These are phyloP conservation scores for Pogoniulus pusillus DNA, from an alignment of 2,797 vertebrate species.

Conservation along the genomic window DNA sequence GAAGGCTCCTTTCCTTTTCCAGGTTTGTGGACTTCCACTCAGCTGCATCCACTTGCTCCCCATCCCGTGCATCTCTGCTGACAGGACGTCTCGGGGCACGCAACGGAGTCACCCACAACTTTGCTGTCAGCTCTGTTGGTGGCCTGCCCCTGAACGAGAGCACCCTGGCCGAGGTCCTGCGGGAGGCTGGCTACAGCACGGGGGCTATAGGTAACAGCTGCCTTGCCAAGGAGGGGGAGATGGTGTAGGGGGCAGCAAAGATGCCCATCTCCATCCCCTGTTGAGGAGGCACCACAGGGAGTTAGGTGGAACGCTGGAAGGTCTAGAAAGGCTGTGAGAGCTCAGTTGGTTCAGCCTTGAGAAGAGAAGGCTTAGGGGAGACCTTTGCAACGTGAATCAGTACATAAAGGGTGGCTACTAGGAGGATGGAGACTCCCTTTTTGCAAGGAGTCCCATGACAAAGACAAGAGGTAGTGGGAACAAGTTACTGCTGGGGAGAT, in stretches of 20 bases:
- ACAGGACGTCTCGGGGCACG: conserved; percentile 91
- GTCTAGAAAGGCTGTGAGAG: too few relatives aligned
- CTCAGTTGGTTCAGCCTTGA: too few relatives aligned
- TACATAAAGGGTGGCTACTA: too few relatives aligned
- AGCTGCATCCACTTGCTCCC: conserved; percentile 93
- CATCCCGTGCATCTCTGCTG: conserved; percentile 91
- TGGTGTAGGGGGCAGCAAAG: accelerated
- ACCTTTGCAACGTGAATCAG: too few relatives aligned
- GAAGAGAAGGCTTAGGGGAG: too few relatives aligned
- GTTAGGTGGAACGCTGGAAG: neutral
- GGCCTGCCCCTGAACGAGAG: conserved; percentile 93
- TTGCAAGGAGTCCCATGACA: too few relatives aligned
- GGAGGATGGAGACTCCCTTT: too few relatives aligned
- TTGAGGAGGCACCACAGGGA: accelerated
- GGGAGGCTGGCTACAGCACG: conserved; percentile 85
- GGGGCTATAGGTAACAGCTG: conserved; percentile 82
- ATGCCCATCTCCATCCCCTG: accelerated
- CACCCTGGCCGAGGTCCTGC: conserved; percentile 87
- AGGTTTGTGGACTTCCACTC: conserved; percentile 96
- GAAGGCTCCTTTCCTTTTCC: neutral
- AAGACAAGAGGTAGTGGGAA: too few relatives aligned
- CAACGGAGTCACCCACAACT: conserved; percentile 94
- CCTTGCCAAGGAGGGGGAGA: accelerated
- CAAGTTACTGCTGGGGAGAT: too few relatives aligned
- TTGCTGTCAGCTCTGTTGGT: conserved; percentile 83